Evolutionary conservation across 1,140 invertebrate genomes (phyloP).

Genomic region (Periplaneta americana): DNA sequence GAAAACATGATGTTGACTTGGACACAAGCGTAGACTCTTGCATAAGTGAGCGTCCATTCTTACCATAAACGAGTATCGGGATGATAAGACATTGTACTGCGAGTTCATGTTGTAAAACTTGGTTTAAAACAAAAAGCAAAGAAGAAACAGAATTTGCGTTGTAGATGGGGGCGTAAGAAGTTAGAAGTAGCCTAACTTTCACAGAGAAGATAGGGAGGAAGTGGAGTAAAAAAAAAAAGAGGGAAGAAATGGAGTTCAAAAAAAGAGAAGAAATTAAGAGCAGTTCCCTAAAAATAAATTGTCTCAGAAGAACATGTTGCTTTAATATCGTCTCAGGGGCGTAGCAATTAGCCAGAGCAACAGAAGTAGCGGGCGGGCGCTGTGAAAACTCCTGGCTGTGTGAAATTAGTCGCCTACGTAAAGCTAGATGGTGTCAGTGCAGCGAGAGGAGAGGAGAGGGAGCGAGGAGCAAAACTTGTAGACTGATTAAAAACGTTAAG

Average conservation of each 20-base stretch:
- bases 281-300: conserved; percentile 17
- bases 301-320: conserved; percentile 18
- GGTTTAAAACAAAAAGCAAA: neutral
- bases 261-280: conserved; percentile 19
- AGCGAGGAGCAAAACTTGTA: neutral
- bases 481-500: conserved; percentile 20
- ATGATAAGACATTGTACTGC: neutral
- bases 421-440: neutral
- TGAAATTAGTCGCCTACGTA: conserved; percentile 17
- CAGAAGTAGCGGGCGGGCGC: neutral
- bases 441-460: neutral
- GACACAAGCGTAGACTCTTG: no score
- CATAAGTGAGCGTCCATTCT: no score
- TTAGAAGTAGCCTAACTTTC: neutral
- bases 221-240: neutral
- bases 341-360: conserved; percentile 14
- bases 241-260: neutral
- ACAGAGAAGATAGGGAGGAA: neutral
- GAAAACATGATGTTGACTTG: no score
- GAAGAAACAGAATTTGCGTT: neutral
- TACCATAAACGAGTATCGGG: neutral
- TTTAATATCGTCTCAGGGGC: conserved; percentile 15
- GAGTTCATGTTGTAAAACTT: neutral
- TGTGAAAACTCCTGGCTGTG: conserved; percentile 4
- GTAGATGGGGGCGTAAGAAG: neutral